Conservation (phyloP, 1,140 invertebrate species). For the Eurosta solidaginis region DNA sequence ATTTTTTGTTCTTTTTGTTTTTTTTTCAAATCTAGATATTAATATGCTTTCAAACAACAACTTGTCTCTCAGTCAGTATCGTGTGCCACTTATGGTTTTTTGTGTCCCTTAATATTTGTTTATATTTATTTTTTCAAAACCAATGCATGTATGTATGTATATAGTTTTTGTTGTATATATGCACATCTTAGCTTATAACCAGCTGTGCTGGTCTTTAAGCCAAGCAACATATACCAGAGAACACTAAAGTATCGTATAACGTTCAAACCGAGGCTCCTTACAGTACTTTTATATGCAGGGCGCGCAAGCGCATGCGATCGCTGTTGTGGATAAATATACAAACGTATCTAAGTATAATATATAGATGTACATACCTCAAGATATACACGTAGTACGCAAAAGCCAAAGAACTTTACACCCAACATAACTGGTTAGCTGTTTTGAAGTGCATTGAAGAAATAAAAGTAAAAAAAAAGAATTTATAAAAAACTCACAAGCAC, state of each 20-base stretch:
- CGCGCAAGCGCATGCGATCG: not conserved
- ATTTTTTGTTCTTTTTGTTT: too few species aligned
- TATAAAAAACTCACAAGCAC: not conserved
- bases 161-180: not conserved
- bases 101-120: too few species aligned
- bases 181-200: too few species aligned
- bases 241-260: not conserved
- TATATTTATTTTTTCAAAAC: not conserved
- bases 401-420: not conserved
- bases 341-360: not conserved
- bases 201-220: too few species aligned
- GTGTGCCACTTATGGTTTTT: too few species aligned
- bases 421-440: slow-evolving; percentile 4
- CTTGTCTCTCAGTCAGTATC: too few species aligned
- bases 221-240: not conserved
- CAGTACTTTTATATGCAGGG: not conserved
- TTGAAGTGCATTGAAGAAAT: not conserved
- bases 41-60: too few species aligned
- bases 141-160: not conserved
- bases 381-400: not conserved
- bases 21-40: too few species aligned
- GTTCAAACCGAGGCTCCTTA: not conserved
- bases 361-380: not conserved
- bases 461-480: not conserved
- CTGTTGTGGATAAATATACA: not conserved